Conservation (phyloP, 2,113 vertebrate genomes). For the Spermophilus dauricus region DNA sequence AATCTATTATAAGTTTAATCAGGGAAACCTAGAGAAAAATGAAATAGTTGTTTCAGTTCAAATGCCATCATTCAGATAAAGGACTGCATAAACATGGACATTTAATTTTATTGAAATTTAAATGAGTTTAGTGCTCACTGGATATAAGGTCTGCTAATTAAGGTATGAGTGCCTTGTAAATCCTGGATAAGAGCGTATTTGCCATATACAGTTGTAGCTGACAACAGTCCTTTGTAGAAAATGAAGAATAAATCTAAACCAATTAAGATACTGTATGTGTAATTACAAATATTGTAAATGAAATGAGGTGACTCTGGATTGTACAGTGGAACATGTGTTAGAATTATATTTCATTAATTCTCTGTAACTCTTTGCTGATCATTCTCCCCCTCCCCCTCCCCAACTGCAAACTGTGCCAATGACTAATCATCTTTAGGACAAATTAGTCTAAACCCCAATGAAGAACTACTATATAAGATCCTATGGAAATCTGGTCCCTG, state of each 20-base stretch:
- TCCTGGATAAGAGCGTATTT: constrained; percentile 68
- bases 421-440: neutral
- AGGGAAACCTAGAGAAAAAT: constrained; percentile 76
- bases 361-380: constrained; percentile 21
- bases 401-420: neutral
- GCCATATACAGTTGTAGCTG: constrained; percentile 51
- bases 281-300: constrained; percentile 79
- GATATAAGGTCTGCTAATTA: constrained; percentile 78
- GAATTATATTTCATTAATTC: constrained; percentile 53
- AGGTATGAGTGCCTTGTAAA: constrained; percentile 77
- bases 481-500: neutral
- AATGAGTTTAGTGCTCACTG: constrained; percentile 72
- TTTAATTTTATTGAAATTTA: constrained; percentile 83
- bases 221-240: constrained; percentile 69
- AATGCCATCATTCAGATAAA: constrained; percentile 75
- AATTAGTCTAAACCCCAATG: neutral
- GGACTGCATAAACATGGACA: constrained; percentile 62
- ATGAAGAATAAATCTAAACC: constrained; percentile 75
- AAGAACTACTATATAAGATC: neutral
- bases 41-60: constrained; percentile 71
- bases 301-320: constrained; percentile 59
- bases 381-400: neutral
- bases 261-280: constrained; percentile 77
- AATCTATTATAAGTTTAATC: constrained; percentile 60
- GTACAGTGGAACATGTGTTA: constrained; percentile 1